A percentile compares a stretch with the other conserved stretches of the same genome.
These are phyloP conservation scores for Pogonomyrmex barbatus DNA, from an alignment of 1,140 invertebrate species.

Conservation along the genomic window DNA sequence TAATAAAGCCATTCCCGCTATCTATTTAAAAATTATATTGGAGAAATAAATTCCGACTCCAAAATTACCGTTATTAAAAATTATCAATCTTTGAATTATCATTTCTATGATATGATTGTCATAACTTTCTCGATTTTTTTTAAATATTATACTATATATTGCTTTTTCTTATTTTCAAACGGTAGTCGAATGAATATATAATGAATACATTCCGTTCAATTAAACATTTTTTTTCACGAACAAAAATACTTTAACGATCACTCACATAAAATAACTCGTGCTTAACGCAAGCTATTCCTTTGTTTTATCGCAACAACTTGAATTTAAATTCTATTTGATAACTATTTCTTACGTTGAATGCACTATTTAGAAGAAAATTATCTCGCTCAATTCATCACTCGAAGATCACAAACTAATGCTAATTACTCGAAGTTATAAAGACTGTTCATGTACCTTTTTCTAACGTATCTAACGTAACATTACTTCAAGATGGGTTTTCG, in stretches of 20 bases:
- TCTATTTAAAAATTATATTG: neutral
- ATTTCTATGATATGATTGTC: neutral
- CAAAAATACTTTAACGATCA: conserved; percentile 39
- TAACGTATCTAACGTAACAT: conserved; percentile 1
- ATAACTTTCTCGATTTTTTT: neutral
- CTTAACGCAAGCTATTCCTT: neutral
- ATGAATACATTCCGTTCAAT: conserved; percentile 9
- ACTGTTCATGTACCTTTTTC: conserved; percentile 16
- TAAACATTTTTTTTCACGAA: conserved; percentile 30
- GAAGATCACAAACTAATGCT: conserved; percentile 30
- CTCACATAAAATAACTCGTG: conserved; percentile 26
- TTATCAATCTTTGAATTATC: neutral
- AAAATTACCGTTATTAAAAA: neutral
- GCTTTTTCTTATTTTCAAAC: too few species aligned
- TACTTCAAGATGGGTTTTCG: conserved; percentile 27
- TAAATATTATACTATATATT: neutral
- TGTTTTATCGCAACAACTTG: neutral
- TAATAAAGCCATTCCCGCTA: neutral
- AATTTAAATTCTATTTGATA: conserved; percentile 35
- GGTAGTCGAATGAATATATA: conserved; percentile 10
- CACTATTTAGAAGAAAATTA: conserved; percentile 34
- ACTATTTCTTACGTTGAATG: neutral
- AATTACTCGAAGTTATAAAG: conserved; percentile 21
- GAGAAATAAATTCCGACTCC: neutral
- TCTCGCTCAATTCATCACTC: neutral